These are phyloP conservation scores for Mixornis gularis DNA, from an alignment of 2,113 vertebrate species.

Conservation along the genomic window DNA sequence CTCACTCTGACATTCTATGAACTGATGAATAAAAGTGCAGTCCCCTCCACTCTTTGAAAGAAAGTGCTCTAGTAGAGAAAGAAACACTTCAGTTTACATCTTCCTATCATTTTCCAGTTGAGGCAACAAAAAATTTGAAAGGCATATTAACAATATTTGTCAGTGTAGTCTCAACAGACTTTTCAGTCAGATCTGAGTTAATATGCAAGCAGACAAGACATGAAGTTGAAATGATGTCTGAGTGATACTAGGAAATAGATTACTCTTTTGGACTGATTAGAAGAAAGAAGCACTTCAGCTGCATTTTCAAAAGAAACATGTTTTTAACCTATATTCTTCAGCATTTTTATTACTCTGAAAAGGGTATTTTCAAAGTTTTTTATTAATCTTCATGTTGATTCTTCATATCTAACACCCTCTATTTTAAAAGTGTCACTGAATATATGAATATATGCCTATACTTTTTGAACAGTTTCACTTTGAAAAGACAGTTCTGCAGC, in stretches of 20 bases:
- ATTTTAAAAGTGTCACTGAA: neutral
- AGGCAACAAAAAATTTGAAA: slow-evolving; percentile 63
- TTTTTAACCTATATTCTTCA: neutral
- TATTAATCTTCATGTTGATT: neutral
- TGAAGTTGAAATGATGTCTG: neutral
- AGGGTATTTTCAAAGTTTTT: neutral
- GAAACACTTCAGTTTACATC: slow-evolving; percentile 77
- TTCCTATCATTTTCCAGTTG: slow-evolving; percentile 65
- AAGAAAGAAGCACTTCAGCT: neutral
- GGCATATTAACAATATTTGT: slow-evolving; percentile 16
- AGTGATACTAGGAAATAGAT: neutral
- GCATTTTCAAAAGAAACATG: neutral
- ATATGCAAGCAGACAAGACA: slow-evolving; percentile 24
- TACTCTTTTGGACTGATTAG: neutral
- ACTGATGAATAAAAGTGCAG: slow-evolving; percentile 92
- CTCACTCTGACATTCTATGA: slow-evolving; percentile 96
- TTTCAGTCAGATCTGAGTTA: neutral
- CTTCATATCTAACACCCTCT: neutral
- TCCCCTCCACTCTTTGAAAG: slow-evolving; percentile 94
- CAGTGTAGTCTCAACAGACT: neutral
- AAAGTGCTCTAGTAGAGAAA: slow-evolving; percentile 94
- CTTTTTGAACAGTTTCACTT: neutral
- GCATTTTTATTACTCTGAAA: neutral
- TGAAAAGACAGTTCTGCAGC: neutral
- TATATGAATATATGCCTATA: neutral